Base-by-base conservation (phyloP, 2,113 vertebrate genomes). In the Ceuthmochares aereus region DNA sequence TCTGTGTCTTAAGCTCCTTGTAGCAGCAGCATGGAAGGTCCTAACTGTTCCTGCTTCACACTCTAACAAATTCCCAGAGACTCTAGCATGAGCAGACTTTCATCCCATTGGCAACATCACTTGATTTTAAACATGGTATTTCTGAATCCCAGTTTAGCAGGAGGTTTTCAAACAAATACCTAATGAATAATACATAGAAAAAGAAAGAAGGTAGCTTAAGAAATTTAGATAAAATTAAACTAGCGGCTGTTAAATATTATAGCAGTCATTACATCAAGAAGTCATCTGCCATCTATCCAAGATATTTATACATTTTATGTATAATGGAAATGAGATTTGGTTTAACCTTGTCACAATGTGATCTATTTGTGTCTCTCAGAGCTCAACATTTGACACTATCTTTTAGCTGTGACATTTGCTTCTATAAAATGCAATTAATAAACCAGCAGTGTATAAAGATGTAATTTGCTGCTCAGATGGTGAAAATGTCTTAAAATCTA, bases 341-440 rank as follows among this genome's bases (percentile, higher is more conserved):
- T 36, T 89, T 83, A 85, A 91, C 87, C 42, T 67, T 95, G 68
- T 89, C 77, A 70, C 78, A 85, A 16, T 0, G 0, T 60, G 70
- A 91, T 87, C 64, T n/a, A 2, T 93, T 93, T 85, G 22, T 76
- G 9, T 80, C 74, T 63, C 80, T 55, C 42, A 34, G 62, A 84
- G 37, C 43, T 77, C 55, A 84, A 8, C 51, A 76, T 74, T 80
- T 90, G 51, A 80, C n/a, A 56, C 37, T 10, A 37, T n/a, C 30
- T 92, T 94, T 94, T 62, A 29, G 29, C 90, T 80, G 51, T 89
- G 77, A 52, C 83, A 68, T 88, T 93, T 94, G 34, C 68, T 60
- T 85, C 58, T 34, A 56, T 89, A 74, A 54, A 89, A 79, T 54
- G 59, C 62, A 95, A 88, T 96, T 93, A 92, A 83, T 93, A 90